These are phyloP conservation scores for Mactromeris polynyma DNA, from an alignment of 2,888 invertebrate genomes.

Conservation along the genomic window DNA sequence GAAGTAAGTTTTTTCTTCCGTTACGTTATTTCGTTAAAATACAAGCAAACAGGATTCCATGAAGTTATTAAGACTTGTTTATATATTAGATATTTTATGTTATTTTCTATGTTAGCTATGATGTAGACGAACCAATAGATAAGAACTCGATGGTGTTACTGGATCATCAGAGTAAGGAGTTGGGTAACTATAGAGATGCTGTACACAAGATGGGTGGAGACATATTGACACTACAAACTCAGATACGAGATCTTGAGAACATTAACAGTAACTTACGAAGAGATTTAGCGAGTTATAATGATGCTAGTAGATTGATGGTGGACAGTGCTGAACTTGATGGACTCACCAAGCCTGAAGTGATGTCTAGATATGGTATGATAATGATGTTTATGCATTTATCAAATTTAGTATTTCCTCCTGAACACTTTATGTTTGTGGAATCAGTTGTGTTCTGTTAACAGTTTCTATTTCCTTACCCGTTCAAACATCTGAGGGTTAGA, in stretches of 20 bases:
- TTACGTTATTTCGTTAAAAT: no score
- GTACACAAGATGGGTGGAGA: constrained; percentile 86
- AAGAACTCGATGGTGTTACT: constrained; percentile 79
- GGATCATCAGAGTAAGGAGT: constrained; percentile 84
- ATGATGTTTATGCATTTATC: no score
- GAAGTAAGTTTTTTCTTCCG: no score
- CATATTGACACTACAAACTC: constrained; percentile 80
- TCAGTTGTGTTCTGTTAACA: no score
- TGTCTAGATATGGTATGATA: constrained; percentile 83
- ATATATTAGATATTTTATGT: background rate
- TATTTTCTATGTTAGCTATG: background rate
- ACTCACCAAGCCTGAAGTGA: constrained; percentile 83
- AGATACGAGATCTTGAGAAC: constrained; percentile 79
- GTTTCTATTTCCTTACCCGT: no score
- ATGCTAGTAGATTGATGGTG: constrained; percentile 81
- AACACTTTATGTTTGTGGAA: no score
- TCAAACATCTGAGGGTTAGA: no score
- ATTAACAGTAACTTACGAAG: constrained; percentile 82
- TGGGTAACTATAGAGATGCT: constrained; percentile 84
- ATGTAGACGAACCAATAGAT: constrained; percentile 62
- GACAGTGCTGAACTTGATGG: constrained; percentile 84
- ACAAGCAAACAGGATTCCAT: no score
- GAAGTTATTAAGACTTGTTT: background rate
- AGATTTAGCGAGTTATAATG: constrained; percentile 81
- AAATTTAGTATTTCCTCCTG: no score